A percentile compares a stretch with the other conserved stretches of the same genome.
phyloP scores from a whole-genome alignment of 2,888 invertebrate species.

The Thecocarcelia acutangulata region DNA sequence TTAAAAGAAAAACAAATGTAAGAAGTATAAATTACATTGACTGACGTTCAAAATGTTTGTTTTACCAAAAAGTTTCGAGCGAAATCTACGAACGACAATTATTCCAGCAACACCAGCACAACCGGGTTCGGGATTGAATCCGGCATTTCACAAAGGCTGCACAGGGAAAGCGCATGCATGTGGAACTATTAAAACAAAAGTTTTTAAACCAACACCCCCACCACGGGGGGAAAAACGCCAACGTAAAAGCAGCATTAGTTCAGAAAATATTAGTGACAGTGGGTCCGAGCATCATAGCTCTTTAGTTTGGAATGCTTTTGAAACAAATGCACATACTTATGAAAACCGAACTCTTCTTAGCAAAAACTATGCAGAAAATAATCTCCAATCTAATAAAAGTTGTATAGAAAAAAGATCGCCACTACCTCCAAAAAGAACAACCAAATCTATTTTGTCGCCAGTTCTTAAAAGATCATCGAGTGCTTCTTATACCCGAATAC shows the following conservation, averaged over 20 bases:
- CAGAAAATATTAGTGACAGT: conserved; percentile 81
- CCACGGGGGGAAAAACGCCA: conserved; percentile 71
- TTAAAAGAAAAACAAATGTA: conserved; percentile 17
- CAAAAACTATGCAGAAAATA: conserved; percentile 11
- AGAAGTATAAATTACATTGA: conserved; percentile 38
- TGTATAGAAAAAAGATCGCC: conserved; percentile 35
- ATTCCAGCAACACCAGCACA: conserved; percentile 76
- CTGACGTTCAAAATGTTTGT: conserved; percentile 75
- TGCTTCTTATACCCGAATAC: conserved; percentile 51
- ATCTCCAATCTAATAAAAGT: conserved; percentile 21
- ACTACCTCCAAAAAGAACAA: conserved; percentile 37
- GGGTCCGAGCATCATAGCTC: conserved; percentile 78
- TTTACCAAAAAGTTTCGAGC: conserved; percentile 80
- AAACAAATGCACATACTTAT: conserved; percentile 1
- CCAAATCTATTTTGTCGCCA: conserved; percentile 11
- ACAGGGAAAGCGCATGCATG: conserved; percentile 89
- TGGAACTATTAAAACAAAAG: conserved; percentile 82
- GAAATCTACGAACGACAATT: conserved; percentile 77
- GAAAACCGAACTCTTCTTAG: conserved; percentile 28
- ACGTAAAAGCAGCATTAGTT: conserved; percentile 81
- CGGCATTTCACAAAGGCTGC: conserved; percentile 86
- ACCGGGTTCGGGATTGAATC: conserved; percentile 77
- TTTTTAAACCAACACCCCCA: conserved; percentile 63
- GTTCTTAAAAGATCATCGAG: conserved; percentile 44
- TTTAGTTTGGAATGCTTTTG: conserved; percentile 23